Evolutionary conservation across 1,140 invertebrate species (phyloP).

Genomic region (Pseudomyrmex flavicornis): DNA sequence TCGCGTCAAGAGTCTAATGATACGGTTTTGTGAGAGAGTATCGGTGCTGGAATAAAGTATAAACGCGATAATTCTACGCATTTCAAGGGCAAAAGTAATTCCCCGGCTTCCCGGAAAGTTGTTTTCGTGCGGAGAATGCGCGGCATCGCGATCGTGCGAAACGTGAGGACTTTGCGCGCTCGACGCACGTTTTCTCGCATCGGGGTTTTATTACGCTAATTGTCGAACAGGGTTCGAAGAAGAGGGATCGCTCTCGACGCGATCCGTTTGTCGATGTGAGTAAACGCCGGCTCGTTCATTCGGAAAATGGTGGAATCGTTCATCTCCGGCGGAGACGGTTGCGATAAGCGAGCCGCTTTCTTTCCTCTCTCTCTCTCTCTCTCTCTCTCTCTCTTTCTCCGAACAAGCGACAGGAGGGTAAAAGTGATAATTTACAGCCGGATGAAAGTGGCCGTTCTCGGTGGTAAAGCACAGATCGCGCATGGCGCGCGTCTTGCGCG

Average conservation of each 20-base stretch:
- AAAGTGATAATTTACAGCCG: slow-evolving; percentile 66
- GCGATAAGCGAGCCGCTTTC: slow-evolving; percentile 49
- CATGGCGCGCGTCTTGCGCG: not conserved
- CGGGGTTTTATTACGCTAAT: slow-evolving; percentile 35
- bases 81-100: slow-evolving; percentile 33
- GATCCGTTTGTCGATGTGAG: not conserved
- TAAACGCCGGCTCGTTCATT: not conserved
- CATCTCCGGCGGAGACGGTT: not conserved
- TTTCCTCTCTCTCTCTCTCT: too few relatives aligned
- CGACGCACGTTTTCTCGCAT: not conserved
- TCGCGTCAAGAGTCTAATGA: not conserved
- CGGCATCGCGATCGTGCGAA: not conserved
- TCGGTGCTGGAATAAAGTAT: slow-evolving; percentile 9
- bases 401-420: slow-evolving; percentile 19
- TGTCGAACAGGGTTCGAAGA: slow-evolving; percentile 5
- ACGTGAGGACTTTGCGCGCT: not conserved
- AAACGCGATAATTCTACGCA: slow-evolving; percentile 30
- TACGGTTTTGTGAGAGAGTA: slow-evolving; percentile 6
- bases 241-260: not conserved
- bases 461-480: slow-evolving; percentile 30
- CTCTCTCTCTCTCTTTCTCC: not conserved
- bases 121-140: slow-evolving; percentile 20
- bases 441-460: slow-evolving; percentile 51
- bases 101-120: not conserved
- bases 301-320: slow-evolving; percentile 36